Evolutionary conservation across 30 jellyfish, hydroid and myxozoan species (phyloP).

Genomic region (Pelagia noctiluca): DNA sequence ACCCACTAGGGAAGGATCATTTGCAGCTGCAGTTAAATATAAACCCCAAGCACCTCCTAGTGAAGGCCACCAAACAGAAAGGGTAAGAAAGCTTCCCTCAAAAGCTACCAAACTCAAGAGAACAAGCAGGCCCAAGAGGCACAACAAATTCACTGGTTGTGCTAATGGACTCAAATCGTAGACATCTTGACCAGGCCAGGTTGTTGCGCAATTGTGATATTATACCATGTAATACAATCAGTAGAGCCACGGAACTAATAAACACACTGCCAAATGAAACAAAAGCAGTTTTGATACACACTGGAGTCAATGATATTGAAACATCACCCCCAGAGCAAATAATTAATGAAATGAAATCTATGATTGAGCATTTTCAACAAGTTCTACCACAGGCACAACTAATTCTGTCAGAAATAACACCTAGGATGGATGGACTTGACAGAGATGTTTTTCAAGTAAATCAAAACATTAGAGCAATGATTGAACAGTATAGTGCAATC

Average conservation of each 20-base stretch:
- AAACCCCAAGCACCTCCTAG: neutral
- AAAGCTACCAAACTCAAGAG: neutral
- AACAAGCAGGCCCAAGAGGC: neutral
- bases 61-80: neutral
- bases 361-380: neutral
- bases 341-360: neutral
- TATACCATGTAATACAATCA: neutral
- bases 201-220: neutral
- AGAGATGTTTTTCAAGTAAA: conserved; percentile 1
- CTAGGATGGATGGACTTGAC: conserved; percentile 3
- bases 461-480: neutral
- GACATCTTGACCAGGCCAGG: neutral
- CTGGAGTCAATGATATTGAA: neutral
- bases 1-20: neutral
- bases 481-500: neutral
- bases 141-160: neutral
- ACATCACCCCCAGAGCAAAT: neutral
- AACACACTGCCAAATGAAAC: neutral
- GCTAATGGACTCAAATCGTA: neutral
- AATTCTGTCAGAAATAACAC: neutral
- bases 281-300: neutral
- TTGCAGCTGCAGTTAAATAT: neutral
- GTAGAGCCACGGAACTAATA: neutral
- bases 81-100: neutral
- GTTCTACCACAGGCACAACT: neutral